Percentiles rank a stretch among this genome's conserved stretches.
Evolutionary conservation across 2,797 vertebrate genomes (phyloP).

Genomic region (Pseudomugil gertrudae): DNA sequence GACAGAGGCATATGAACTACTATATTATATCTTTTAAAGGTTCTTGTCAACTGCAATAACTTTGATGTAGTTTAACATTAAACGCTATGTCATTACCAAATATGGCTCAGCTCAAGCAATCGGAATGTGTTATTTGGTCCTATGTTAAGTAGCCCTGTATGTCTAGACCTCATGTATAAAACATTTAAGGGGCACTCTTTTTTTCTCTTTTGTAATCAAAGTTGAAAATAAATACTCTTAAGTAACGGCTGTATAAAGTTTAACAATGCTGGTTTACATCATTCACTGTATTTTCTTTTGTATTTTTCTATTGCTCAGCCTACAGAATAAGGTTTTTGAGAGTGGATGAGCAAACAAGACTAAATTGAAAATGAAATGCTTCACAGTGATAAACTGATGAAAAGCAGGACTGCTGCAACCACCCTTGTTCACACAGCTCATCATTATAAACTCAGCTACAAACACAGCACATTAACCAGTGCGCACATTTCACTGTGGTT

Average conservation of each 20-base stretch:
- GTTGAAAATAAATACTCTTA: constrained; percentile 18
- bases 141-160: constrained; percentile 69
- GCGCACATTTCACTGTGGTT: constrained; percentile 76
- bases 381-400: constrained; percentile 84
- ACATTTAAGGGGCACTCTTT: constrained; percentile 29
- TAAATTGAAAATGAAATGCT: constrained; percentile 63
- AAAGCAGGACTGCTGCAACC: constrained; percentile 65
- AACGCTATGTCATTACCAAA: constrained; percentile 32
- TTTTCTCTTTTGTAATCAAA: constrained; percentile 1
- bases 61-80: constrained; percentile 16
- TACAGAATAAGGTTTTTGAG: constrained; percentile 69
- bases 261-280: constrained; percentile 69
- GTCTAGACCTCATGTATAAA: constrained; percentile 51
- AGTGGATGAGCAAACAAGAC: constrained; percentile 37
- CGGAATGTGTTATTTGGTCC: constrained; percentile 84
- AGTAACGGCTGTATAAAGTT: constrained; percentile 35
- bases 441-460: constrained; percentile 7
- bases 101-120: constrained; percentile 64
- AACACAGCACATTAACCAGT: constrained; percentile 16
- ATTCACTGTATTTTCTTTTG: constrained; percentile 19
- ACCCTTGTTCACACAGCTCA: constrained; percentile 33
- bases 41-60: not conserved
- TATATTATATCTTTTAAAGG: constrained; percentile 5
- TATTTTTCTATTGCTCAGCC: constrained; percentile 80
- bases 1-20: constrained; percentile 14